Evolutionary conservation across 2,797 vertebrate genomes (phyloP).

Genomic region (Scomberomorus guttatus): DNA sequence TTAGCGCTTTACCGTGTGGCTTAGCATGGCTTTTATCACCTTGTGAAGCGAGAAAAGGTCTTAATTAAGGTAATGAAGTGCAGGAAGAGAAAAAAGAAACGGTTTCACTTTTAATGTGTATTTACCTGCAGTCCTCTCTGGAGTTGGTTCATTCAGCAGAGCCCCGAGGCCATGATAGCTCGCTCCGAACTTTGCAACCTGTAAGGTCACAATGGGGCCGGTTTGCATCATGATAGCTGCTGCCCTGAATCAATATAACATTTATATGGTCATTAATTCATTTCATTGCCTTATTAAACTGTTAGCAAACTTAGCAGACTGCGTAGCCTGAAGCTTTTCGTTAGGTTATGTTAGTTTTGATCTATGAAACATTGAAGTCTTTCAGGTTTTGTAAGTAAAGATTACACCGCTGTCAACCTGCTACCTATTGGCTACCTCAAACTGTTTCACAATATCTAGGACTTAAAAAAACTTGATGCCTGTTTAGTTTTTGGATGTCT

Average conservation of each 20-base stretch:
- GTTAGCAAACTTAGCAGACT: not conserved
- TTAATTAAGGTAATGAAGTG: slow-evolving; percentile 69
- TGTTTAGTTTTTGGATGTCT: no score
- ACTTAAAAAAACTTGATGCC: no score
- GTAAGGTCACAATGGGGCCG: slow-evolving; percentile 91
- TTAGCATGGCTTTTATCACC: slow-evolving; percentile 77
- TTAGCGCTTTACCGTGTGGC: slow-evolving; percentile 85
- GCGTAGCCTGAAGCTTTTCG: not conserved
- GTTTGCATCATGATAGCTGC: slow-evolving; percentile 94
- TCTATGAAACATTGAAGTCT: not conserved
- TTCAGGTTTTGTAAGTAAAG: not conserved
- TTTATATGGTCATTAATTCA: not conserved
- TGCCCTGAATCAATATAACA: slow-evolving; percentile 85
- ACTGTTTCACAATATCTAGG: not conserved
- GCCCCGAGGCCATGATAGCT: slow-evolving; percentile 91
- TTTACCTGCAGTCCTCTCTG: slow-evolving; percentile 86
- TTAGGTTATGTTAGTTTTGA: not conserved
- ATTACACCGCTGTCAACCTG: not conserved
- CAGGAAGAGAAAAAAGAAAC: not conserved
- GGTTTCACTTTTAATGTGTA: not conserved
- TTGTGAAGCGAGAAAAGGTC: slow-evolving; percentile 43
- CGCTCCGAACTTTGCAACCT: slow-evolving; percentile 93
- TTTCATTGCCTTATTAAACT: not conserved
- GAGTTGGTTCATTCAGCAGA: slow-evolving; percentile 87
- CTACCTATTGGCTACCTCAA: not conserved